Evolutionary conservation across 2,797 vertebrate genomes (phyloP), one percentile per base, ranked within the genome.

Genomic region (Nasua narica): DNA sequence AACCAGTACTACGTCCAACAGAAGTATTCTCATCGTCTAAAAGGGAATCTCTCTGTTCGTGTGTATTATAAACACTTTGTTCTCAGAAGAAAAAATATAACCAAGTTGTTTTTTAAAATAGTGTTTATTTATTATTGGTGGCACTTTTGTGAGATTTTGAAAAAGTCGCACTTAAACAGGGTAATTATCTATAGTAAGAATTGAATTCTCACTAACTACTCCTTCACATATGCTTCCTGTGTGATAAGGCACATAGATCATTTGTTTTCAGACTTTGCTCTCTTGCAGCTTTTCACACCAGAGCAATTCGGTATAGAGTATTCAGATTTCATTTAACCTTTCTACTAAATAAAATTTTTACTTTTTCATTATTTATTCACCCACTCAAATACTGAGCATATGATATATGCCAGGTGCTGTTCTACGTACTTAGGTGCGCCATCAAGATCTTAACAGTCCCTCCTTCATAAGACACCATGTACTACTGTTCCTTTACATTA

Each of bases 1-100:
- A 19, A 15, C 12, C n/a, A 74, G 56, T n/a, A 87, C 21, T 23
- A 40, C 60, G 48, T 92, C 46, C 43, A 93, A 74, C 18, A 87
- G 37, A 88, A 88, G 72, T 65, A 2, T 5, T 92, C n/a, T 90
- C 54, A 7, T 54, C 40, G 14, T 32, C 32, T 91, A 93, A 89
- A 90, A 87, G 85, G 72, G 56, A 91, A 67, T 84, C 18, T 78
- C 14, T 67, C 29, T 94, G 29, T 93, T 94, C 1, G 62, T 65
- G 78, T 94, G 70, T 3, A 67, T 91, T 88, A 58, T 76, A 87
- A 91, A 90, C 4, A 56, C 70, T 91, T 93, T 58, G 19, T 27
- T 85, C 96, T 97, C 60, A 94, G 56, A 89, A 79, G 10, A 92
- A 95, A 79, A 84, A 93, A 72, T 74, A 70, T 62, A 82, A 76